Conservation (phyloP, 2,113 vertebrate species). For the Tringa solitaria region DNA sequence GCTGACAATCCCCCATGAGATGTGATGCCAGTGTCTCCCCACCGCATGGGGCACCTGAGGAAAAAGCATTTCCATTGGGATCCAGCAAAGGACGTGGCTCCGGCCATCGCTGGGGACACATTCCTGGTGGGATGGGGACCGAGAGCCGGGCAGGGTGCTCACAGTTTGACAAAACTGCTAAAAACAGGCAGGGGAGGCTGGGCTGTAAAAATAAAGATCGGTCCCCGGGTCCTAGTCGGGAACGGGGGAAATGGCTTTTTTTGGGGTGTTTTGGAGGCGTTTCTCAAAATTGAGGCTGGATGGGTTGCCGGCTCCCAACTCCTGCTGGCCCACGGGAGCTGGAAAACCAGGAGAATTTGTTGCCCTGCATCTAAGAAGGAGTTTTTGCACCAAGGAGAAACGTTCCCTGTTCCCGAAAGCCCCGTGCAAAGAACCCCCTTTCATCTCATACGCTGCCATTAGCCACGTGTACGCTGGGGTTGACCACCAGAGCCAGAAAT, state of each 20-base stretch:
- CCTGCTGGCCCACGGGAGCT: rapidly evolving
- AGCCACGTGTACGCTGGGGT: background rate
- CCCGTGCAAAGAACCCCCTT: background rate
- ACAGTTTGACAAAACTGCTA: background rate
- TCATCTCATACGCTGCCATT: background rate
- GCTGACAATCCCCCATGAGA: background rate
- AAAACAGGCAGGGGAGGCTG: background rate
- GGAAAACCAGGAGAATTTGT: background rate
- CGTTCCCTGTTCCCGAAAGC: background rate
- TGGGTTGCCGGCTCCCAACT: rapidly evolving
- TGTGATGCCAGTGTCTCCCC: background rate
- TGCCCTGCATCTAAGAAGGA: rapidly evolving
- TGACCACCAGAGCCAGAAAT: conserved; percentile 16
- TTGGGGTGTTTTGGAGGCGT: background rate
- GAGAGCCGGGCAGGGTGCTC: background rate
- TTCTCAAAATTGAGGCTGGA: background rate
- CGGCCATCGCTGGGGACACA: rapidly evolving
- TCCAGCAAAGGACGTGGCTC: background rate
- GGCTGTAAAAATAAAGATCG: background rate
- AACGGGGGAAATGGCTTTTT: background rate
- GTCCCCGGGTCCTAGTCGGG: background rate
- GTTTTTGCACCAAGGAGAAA: background rate
- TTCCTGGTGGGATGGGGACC: background rate
- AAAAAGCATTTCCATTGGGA: background rate
- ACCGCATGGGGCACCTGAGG: rapidly evolving